These are phyloP conservation scores for Pollimyrus isidori DNA, from an alignment of 2,113 vertebrate genomes.

Conservation along the genomic window DNA sequence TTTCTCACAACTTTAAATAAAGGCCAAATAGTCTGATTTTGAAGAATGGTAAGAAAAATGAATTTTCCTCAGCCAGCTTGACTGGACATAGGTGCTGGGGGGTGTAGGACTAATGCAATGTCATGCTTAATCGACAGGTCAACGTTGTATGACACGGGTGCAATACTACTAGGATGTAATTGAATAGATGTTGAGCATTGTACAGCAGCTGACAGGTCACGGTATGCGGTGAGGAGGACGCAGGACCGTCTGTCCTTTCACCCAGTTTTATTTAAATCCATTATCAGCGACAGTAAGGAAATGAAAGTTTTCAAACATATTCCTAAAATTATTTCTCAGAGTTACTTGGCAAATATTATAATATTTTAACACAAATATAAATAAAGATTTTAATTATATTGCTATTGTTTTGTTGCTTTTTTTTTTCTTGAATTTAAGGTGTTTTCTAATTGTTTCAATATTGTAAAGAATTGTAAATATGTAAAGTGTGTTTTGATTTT, in stretches of 20 bases:
- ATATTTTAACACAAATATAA: slow-evolving; percentile 41
- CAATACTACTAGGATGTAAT: slow-evolving; percentile 4
- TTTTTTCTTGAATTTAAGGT: slow-evolving; percentile 8
- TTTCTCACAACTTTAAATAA: slow-evolving; percentile 15
- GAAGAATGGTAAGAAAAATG: slow-evolving; percentile 13
- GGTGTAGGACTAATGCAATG: slow-evolving; percentile 38
- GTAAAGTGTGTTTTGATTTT: slow-evolving; percentile 61
- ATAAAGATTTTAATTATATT: slow-evolving; percentile 38
- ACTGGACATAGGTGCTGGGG: slow-evolving; percentile 15
- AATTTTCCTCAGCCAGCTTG: neutral
- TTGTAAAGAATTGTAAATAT: slow-evolving; percentile 62
- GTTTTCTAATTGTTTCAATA: slow-evolving; percentile 36
- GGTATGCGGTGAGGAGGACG: slow-evolving; percentile 36
- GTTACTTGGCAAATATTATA: slow-evolving; percentile 49
- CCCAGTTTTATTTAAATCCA: slow-evolving; percentile 37
- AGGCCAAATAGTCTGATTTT: slow-evolving; percentile 17
- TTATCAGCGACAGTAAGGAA: slow-evolving; percentile 37
- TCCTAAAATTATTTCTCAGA: slow-evolving; percentile 38
- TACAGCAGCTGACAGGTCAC: slow-evolving; percentile 33
- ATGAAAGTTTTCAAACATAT: slow-evolving; percentile 21
- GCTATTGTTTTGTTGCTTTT: slow-evolving; percentile 13
- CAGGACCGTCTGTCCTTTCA: slow-evolving; percentile 41
- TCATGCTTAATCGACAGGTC: slow-evolving; percentile 1
- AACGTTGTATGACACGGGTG: neutral
- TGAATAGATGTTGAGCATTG: slow-evolving; percentile 19